Conservation (phyloP, 2,888 invertebrate species). For the Leucania comma region DNA sequence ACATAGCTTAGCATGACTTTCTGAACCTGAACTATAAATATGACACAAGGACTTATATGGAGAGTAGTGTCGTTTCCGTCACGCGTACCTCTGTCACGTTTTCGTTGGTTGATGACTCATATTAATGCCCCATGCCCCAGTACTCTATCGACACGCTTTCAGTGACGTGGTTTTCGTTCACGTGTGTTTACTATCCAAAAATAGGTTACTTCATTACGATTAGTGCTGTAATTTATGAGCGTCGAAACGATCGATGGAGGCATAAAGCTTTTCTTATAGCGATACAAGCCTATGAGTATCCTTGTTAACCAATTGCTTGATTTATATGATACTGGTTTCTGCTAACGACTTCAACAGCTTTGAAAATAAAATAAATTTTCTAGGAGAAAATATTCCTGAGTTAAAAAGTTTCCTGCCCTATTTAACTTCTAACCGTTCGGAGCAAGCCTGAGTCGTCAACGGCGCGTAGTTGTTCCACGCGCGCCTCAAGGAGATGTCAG, state of each 20-base stretch:
- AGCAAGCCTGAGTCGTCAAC: too few species aligned
- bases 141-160: constrained; percentile 4
- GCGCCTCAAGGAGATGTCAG: too few species aligned
- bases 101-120: neutral
- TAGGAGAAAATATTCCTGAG: too few species aligned
- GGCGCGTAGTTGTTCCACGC: too few species aligned
- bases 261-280: constrained; percentile 28
- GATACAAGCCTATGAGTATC: neutral
- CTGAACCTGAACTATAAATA: neutral
- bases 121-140: neutral
- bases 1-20: too few species aligned
- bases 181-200: constrained; percentile 26
- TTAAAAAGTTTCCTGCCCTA: too few species aligned
- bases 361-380: too few species aligned
- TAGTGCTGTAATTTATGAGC: constrained; percentile 16
- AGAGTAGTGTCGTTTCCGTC: neutral
- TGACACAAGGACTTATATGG: neutral
- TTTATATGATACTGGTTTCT: neutral
- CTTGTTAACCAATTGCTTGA: neutral
- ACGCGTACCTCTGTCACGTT: neutral
- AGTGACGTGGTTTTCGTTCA: constrained; percentile 1
- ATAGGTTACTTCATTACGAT: constrained; percentile 36
- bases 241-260: constrained; percentile 13
- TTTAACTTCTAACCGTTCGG: too few species aligned
- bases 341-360: too few species aligned